Evolutionary conservation across 2,797 vertebrate genomes (phyloP), one percentile per base, ranked within the genome.

Genomic region (Etheostoma perlongum): DNA sequence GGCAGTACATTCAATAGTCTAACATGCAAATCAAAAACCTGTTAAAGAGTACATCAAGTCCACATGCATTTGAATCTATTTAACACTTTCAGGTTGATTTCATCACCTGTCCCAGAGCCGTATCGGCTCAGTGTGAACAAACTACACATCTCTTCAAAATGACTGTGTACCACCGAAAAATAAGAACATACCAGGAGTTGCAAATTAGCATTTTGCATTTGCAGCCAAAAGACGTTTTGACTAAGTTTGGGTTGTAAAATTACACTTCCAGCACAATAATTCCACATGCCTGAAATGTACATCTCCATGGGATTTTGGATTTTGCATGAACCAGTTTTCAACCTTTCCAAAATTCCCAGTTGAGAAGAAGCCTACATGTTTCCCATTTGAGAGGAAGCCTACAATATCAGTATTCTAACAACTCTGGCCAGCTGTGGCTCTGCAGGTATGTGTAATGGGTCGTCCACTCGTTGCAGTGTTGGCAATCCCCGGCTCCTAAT

Each of bases 121-220:
- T 2, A 46, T 57, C 54, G 3, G 33, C 33, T 60, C 30, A 3
- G 25, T 57, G 54, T 12, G 59, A 73, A 69, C 60, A 76, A 78
- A 59, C 70, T 67, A 58, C 66, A 33, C 54, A 40, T 60, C 33
- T 3, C 12, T 46, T 64, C 6, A 48, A 27, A 44, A 19, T 9
- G 33, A 44, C 44, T 1, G 36, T 40, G 36, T n/a, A 48, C 51
- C 44, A 8, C 13, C 3, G 3, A 21, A 52, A n/a, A 10, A 14
- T 6, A 5, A 6, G 12, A n/a, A 25, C 19, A 23, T 14, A 9
- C 25, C 55, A 14, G 53, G 21, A 12, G 27, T 2, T 5, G 8
- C 10, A 4, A 18, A 40, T 62, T 14, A 16, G 44, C 54, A 48
- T 46, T 30, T n/a, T 33, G 14, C 4, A 9, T 58, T 25, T 18